phyloP scores from a whole-genome alignment of 1,140 invertebrate species.

The Brachionus paranguensis region DNA sequence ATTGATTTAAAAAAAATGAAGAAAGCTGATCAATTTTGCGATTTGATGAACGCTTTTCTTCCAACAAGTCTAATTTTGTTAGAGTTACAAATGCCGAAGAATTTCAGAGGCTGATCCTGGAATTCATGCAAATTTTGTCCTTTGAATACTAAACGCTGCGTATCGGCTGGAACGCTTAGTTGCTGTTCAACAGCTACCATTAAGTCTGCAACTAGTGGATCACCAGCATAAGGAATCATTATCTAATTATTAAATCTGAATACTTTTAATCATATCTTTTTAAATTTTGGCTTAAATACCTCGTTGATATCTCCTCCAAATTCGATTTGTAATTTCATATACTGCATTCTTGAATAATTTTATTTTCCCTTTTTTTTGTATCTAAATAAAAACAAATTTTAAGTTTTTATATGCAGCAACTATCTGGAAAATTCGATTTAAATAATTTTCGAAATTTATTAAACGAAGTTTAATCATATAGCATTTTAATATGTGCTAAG shows the following conservation, averaged over 20 bases:
- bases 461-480: not conserved
- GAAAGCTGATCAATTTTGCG: not conserved
- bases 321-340: slow-evolving; percentile 32
- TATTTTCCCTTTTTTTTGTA: not conserved
- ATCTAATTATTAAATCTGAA: not conserved
- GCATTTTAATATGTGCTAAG: not conserved
- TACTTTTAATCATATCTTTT: not conserved
- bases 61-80: slow-evolving; percentile 23
- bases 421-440: not conserved
- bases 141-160: slow-evolving; percentile 15
- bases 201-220: slow-evolving; percentile 29
- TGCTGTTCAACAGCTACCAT: slow-evolving; percentile 39
- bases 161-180: slow-evolving; percentile 11
- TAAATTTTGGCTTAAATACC: not conserved
- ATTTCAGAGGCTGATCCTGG: not conserved
- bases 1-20: not conserved
- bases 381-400: not conserved
- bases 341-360: not conserved
- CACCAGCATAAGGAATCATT: slow-evolving; percentile 27
- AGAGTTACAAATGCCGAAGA: slow-evolving; percentile 25
- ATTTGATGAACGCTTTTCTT: slow-evolving; percentile 25
- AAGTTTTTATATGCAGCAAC: not conserved
- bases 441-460: not conserved
- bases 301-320: slow-evolving; percentile 36
- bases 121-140: slow-evolving; percentile 36